These are phyloP conservation scores for Lamellibrachia luymesi DNA, from an alignment of 1,140 invertebrate genomes.

Conservation along the genomic window DNA sequence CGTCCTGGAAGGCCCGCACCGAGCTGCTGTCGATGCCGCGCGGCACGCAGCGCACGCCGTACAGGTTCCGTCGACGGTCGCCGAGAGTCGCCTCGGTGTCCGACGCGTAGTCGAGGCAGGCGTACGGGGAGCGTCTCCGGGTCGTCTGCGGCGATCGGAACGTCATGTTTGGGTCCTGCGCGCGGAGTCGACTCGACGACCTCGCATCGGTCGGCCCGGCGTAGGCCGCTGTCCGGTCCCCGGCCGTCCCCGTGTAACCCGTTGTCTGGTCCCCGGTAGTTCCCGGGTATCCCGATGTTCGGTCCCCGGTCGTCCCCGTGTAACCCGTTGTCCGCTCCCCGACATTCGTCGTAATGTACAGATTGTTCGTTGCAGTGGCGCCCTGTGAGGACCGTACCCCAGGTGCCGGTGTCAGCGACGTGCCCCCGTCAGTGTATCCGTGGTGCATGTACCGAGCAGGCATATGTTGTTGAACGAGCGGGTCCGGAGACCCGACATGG, in stretches of 20 bases:
- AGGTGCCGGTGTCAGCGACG: slow-evolving; percentile 31
- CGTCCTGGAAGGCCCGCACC: slow-evolving; percentile 20
- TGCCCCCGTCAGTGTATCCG: slow-evolving; percentile 32
- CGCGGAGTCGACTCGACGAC: not conserved
- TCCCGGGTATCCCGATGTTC: not conserved
- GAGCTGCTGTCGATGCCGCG: not conserved
- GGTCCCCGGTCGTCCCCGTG: not conserved
- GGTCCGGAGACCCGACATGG: not conserved
- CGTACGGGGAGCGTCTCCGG: slow-evolving; percentile 7
- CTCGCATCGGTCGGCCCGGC: not conserved
- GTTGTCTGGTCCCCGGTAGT: not conserved
- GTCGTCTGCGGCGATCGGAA: slow-evolving; percentile 13
- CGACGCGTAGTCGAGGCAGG: slow-evolving; percentile 19
- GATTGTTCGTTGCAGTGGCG: not conserved
- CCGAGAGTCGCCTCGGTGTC: slow-evolving; percentile 24
- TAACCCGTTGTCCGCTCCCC: not conserved
- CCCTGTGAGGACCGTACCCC: not conserved
- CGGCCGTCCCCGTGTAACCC: not conserved
- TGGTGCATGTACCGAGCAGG: not conserved
- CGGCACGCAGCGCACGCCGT: slow-evolving; percentile 3
- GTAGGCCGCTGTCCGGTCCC: not conserved
- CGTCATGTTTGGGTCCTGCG: not conserved
- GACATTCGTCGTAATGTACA: not conserved
- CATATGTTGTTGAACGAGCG: slow-evolving; percentile 19
- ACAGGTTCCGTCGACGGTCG: not conserved